These are phyloP conservation scores for Pachyseris speciosa DNA, from an alignment of 64 coral and sea anemone genomes.

Conservation along the genomic window DNA sequence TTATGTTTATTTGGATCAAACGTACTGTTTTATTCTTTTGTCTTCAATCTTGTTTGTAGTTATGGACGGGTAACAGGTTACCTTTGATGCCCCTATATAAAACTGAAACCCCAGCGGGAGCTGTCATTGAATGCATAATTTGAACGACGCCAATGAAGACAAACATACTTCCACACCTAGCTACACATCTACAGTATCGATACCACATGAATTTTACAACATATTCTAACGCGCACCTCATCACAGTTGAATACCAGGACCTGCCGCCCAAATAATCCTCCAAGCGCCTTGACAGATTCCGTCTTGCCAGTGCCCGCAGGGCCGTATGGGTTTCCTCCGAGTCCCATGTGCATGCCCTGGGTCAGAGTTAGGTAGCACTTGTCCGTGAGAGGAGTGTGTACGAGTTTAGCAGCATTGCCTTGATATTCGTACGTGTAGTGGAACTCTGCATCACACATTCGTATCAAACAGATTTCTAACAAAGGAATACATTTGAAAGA, in stretches of 20 bases:
- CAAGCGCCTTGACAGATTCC: slow-evolving; percentile 96
- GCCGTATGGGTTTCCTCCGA: slow-evolving; percentile 98
- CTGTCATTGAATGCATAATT: no score
- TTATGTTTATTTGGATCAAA: no score
- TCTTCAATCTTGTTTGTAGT: no score
- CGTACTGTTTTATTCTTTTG: no score
- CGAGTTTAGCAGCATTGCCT: slow-evolving; percentile 94
- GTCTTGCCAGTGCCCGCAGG: slow-evolving; percentile 99
- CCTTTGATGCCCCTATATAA: no score
- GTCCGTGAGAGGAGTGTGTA: slow-evolving; percentile 98
- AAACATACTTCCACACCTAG: no score
- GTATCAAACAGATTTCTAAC: slow-evolving; percentile 82
- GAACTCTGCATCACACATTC: slow-evolving; percentile 98
- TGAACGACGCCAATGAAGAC: no score
- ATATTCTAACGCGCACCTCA: slow-evolving; percentile 63
- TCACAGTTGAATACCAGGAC: slow-evolving; percentile 99
- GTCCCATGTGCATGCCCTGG: slow-evolving; percentile 98
- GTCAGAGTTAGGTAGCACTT: slow-evolving; percentile 99
- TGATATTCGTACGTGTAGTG: slow-evolving; percentile 98
- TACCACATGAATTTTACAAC: no score
- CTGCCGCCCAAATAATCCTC: slow-evolving; percentile 97
- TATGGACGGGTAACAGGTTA: no score
- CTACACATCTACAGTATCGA: not conserved
- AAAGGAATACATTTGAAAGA: not conserved
- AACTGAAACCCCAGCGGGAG: no score